phyloP scores from a whole-genome alignment of 2,888 invertebrate genomes.

The Aphrophora alni region DNA sequence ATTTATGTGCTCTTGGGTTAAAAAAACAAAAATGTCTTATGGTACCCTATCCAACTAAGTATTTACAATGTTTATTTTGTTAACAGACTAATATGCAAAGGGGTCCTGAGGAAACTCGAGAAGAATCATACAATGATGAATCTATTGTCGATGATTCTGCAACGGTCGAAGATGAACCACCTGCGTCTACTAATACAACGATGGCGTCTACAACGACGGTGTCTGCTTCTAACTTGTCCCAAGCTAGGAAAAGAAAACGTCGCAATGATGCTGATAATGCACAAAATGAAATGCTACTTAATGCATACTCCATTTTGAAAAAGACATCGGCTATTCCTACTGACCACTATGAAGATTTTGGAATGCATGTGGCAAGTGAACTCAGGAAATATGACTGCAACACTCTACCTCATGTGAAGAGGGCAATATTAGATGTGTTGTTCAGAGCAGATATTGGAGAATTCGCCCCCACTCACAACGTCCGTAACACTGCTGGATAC shows the following conservation, averaged over 20 bases:
- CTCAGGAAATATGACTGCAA: conserved; percentile 34
- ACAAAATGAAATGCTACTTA: background rate
- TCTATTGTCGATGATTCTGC: conserved; percentile 4
- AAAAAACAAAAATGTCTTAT: no score
- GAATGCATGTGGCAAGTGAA: conserved; percentile 27
- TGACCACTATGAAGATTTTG: conserved; percentile 21
- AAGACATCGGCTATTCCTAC: background rate
- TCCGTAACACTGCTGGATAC: no score
- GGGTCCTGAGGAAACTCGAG: no score
- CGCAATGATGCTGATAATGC: background rate
- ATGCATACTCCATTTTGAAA: conserved; percentile 20
- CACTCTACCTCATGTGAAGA: no score
- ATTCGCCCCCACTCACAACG: background rate
- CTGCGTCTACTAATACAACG: background rate
- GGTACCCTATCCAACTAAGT: background rate
- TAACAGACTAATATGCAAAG: background rate
- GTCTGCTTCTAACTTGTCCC: conserved; percentile 13
- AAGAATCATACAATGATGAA: background rate
- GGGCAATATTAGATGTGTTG: conserved; percentile 18
- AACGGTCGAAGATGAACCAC: conserved; percentile 6
- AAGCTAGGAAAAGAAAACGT: conserved; percentile 18
- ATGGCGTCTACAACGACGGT: background rate
- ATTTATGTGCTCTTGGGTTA: no score
- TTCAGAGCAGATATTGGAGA: conserved; percentile 32
- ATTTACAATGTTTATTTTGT: conserved; percentile 10